Conservation (phyloP, 23 tunicate genomes). For the Aplidium turbinatum region DNA sequence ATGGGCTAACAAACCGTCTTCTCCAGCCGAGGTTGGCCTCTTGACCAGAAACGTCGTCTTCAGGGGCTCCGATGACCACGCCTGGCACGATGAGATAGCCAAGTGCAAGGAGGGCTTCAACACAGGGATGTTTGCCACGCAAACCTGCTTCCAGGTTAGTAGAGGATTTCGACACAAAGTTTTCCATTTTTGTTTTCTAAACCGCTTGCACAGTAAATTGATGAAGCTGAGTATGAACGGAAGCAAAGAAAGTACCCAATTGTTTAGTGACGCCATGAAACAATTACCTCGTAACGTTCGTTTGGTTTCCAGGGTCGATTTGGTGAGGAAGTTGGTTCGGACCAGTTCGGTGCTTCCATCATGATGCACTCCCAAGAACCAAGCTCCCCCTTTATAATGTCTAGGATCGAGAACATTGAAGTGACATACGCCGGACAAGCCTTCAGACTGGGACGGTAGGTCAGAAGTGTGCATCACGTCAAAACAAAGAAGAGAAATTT, state of each 20-base stretch:
- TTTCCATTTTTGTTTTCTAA: neutral
- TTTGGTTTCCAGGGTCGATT: constrained; percentile 71
- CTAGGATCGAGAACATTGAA: constrained; percentile 76
- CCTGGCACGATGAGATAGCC: constrained; percentile 71
- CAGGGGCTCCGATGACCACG: constrained; percentile 77
- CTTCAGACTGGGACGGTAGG: constrained; percentile 82
- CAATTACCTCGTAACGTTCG: neutral
- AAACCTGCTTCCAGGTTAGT: constrained; percentile 95
- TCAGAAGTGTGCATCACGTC: too few species aligned
- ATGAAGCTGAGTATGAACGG: too few species aligned
- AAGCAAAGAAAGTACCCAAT: too few species aligned
- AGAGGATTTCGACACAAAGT: neutral
- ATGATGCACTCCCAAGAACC: constrained; percentile 71
- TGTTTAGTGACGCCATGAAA: neutral
- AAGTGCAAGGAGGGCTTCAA: constrained; percentile 81
- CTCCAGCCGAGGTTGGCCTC: constrained; percentile 92
- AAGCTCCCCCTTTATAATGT: constrained; percentile 29
- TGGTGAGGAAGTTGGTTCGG: constrained; percentile 97
- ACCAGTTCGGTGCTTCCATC: constrained; percentile 82
- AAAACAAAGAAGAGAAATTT: too few species aligned
- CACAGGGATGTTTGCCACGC: constrained; percentile 81
- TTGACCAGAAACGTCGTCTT: constrained; percentile 76
- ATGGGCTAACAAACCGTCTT: neutral
- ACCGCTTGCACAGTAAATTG: neutral
- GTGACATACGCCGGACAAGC: constrained; percentile 90